phyloP scores from a whole-genome alignment of 2,797 vertebrate genomes.

The Pseudomugil tenellus region DNA sequence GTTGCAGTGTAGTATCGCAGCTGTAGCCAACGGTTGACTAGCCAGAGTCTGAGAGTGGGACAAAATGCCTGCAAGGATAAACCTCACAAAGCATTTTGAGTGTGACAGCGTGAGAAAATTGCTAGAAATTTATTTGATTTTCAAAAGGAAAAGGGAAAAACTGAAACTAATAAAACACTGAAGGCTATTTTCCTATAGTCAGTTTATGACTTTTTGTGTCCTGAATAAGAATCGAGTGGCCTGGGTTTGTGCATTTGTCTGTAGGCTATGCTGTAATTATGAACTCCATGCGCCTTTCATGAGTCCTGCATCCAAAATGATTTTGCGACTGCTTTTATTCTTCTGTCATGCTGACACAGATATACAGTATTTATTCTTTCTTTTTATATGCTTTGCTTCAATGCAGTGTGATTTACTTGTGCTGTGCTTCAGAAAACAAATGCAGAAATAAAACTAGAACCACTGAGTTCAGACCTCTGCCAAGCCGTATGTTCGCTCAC shows the following conservation, averaged over 20 bases:
- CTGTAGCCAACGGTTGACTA: conserved; percentile 51
- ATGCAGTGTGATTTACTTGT: conserved; percentile 55
- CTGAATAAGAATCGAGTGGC: conserved; percentile 63
- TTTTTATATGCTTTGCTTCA: conserved; percentile 13
- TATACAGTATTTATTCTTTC: conserved; percentile 52
- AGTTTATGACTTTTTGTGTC: conserved; percentile 72
- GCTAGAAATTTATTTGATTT: conserved; percentile 79
- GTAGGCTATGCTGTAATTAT: conserved; percentile 76
- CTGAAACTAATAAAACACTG: conserved; percentile 71
- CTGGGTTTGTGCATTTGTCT: conserved; percentile 61
- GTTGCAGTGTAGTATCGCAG: conserved; percentile 68
- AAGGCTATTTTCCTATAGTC: conserved; percentile 73
- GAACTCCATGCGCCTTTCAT: conserved; percentile 31
- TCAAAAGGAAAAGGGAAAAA: conserved; percentile 63
- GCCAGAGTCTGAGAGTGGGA: conserved; percentile 53
- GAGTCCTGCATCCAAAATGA: conserved; percentile 65
- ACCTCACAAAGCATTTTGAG: conserved; percentile 50
- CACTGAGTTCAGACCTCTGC: too few relatives aligned
- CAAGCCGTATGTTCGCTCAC: too few relatives aligned
- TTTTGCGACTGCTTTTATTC: conserved; percentile 64
- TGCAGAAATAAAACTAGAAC: conserved; percentile 19
- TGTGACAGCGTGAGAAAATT: conserved; percentile 61
- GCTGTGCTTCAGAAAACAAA: conserved; percentile 36
- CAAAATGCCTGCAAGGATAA: conserved; percentile 72
- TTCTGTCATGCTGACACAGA: conserved; percentile 68